Percentiles rank a stretch among this genome's conserved stretches.
Evolutionary conservation across 2,797 vertebrate genomes (phyloP).

Genomic region (Epinephelus malabaricus): DNA sequence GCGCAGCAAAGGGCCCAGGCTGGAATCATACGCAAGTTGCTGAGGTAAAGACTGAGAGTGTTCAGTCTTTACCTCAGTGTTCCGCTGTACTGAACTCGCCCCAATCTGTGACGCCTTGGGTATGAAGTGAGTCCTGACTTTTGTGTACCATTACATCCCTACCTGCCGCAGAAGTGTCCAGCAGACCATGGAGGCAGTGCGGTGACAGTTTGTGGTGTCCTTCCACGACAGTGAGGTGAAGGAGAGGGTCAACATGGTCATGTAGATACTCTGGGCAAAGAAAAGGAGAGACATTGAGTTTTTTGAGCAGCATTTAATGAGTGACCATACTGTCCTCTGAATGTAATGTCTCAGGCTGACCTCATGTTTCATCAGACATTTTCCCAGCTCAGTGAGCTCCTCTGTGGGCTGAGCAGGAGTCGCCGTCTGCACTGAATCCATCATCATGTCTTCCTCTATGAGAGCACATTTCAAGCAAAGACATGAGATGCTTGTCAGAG

Average conservation of each 20-base stretch:
- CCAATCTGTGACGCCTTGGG: too few species aligned
- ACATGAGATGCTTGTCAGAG: not conserved
- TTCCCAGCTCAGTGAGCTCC: constrained; percentile 95
- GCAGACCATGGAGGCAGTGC: constrained; percentile 93
- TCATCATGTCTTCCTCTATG: constrained; percentile 93
- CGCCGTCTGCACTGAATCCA: constrained; percentile 83
- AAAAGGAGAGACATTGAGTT: not conserved
- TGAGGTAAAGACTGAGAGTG: too few species aligned
- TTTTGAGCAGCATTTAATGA: not conserved
- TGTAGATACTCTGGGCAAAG: constrained; percentile 89
- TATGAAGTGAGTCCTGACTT: too few species aligned
- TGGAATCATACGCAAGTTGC: too few species aligned
- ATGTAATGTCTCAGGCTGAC: constrained; percentile 73
- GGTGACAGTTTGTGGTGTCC: constrained; percentile 94
- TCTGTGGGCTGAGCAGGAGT: constrained; percentile 82
- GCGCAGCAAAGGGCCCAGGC: too few species aligned
- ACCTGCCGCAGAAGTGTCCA: constrained; percentile 97
- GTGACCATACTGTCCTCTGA: not conserved
- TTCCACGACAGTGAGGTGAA: constrained; percentile 96
- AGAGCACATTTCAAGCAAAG: constrained; percentile 41
- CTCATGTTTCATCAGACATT: constrained; percentile 93
- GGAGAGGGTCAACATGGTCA: constrained; percentile 90
- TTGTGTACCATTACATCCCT: not conserved
- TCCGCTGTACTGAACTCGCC: too few species aligned
- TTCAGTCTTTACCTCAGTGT: too few species aligned